A percentile compares a stretch with the other conserved stretches of the same genome.
Evolutionary conservation across 2,113 vertebrate species (phyloP).

Genomic region (Oenanthe oenanthe): DNA sequence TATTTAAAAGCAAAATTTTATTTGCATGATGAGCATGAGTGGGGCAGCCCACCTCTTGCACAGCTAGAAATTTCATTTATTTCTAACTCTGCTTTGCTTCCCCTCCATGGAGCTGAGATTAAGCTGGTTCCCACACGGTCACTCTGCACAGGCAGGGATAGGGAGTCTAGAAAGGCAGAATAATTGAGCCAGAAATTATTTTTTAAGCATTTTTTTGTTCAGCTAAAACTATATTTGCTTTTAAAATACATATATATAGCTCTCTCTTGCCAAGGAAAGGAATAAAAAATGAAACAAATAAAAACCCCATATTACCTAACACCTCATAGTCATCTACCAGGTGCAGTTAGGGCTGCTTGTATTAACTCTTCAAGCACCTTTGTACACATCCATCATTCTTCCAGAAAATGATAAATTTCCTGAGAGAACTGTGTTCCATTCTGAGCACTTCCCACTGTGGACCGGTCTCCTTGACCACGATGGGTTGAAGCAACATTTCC

Average conservation of each 20-base stretch:
- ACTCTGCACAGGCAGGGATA: background rate
- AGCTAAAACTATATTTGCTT: background rate
- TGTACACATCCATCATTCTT: background rate
- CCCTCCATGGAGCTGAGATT: background rate
- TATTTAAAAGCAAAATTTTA: background rate
- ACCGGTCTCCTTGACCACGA: background rate
- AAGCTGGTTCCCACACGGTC: background rate
- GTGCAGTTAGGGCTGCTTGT: background rate
- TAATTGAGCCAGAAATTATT: background rate
- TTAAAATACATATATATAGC: background rate
- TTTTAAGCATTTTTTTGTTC: background rate
- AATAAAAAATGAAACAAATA: background rate
- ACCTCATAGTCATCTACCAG: background rate
- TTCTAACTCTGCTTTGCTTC: background rate
- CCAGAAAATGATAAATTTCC: background rate
- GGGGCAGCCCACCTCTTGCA: background rate
- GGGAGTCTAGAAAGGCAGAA: background rate
- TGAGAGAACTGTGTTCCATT: background rate
- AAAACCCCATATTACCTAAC: accelerated
- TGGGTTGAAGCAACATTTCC: background rate
- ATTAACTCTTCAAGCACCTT: background rate
- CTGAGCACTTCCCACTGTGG: background rate
- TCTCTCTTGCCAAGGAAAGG: background rate
- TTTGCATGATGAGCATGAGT: background rate
- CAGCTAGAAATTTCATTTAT: background rate